These are phyloP conservation scores for Campodea augens DNA, from an alignment of 1,140 invertebrate species.

Conservation along the genomic window DNA sequence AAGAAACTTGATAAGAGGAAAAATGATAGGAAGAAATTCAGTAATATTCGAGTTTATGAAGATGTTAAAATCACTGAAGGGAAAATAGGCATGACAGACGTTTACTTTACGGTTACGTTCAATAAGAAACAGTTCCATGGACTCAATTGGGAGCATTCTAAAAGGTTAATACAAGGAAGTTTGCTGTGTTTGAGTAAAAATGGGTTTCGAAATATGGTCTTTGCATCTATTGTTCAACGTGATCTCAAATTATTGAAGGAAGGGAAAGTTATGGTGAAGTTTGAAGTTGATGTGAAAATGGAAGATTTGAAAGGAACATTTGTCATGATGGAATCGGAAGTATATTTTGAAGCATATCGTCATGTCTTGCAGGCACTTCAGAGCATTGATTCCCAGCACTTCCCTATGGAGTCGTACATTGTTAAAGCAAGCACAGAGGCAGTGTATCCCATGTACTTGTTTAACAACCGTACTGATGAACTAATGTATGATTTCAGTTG, in stretches of 20 bases:
- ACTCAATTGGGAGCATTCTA: conserved; percentile 17
- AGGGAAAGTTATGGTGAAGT: conserved; percentile 30
- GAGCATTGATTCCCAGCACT: conserved; percentile 26
- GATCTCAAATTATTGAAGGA: conserved; percentile 19
- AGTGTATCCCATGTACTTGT: conserved; percentile 12
- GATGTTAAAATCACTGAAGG: conserved; percentile 6
- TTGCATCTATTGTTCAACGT: conserved; percentile 26
- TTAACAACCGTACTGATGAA: conserved; percentile 9
- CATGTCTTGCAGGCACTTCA: conserved; percentile 38
- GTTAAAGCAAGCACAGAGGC: conserved; percentile 24
- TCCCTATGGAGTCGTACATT: conserved; percentile 43
- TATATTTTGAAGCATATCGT: conserved; percentile 47
- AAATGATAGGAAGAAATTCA: neutral
- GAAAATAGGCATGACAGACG: neutral
- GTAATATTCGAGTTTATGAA: conserved; percentile 9
- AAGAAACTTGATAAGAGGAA: neutral
- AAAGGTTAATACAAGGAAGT: conserved; percentile 29
- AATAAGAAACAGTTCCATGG: conserved; percentile 13
- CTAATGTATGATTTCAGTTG: conserved; percentile 15
- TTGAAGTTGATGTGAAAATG: conserved; percentile 21
- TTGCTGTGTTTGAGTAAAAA: conserved; percentile 29
- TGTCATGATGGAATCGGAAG: conserved; percentile 40
- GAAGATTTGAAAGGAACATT: conserved; percentile 24
- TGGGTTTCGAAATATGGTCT: conserved; percentile 26
- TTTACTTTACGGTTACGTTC: neutral